Conservation (phyloP, 1,140 invertebrate species). For the Penaeus vannamei region DNA sequence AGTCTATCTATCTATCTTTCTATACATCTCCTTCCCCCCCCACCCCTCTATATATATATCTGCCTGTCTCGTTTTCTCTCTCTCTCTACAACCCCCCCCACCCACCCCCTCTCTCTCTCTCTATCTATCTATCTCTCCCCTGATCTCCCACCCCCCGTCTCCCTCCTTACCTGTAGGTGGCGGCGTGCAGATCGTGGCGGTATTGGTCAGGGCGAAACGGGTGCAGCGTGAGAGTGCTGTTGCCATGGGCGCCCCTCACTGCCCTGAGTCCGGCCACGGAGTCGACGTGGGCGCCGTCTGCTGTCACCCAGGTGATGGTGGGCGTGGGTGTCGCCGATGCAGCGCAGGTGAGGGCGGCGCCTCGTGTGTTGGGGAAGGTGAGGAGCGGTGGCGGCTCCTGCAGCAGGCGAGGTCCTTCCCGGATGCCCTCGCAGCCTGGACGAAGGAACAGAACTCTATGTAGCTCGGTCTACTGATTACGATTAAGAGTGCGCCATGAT, state of each 20-base stretch:
- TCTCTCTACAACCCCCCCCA: neutral
- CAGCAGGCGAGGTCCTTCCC: conserved; percentile 86
- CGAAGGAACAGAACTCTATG: neutral
- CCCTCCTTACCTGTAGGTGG: conserved; percentile 48
- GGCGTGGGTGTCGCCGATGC: conserved; percentile 91
- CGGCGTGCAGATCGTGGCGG: conserved; percentile 51
- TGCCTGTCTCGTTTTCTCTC: conserved; percentile 14
- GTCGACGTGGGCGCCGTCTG: conserved; percentile 88
- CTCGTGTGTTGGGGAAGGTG: conserved; percentile 94
- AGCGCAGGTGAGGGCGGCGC: conserved; percentile 91
- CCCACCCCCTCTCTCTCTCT: neutral
- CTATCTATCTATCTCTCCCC: neutral
- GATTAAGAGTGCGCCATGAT: neutral
- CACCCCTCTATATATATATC: neutral
- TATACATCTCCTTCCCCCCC: neutral
- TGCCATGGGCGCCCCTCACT: conserved; percentile 72
- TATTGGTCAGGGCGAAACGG: conserved; percentile 55
- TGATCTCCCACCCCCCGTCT: neutral
- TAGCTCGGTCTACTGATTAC: neutral
- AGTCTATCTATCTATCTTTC: neutral
- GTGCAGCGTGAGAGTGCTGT: conserved; percentile 46
- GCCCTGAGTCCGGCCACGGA: conserved; percentile 89
- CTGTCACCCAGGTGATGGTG: conserved; percentile 91
- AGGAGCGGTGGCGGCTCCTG: conserved; percentile 91
- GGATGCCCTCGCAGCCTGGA: conserved; percentile 33